phyloP scores from a whole-genome alignment of 2,888 invertebrate species.

The Troglohyphantes excavatus region DNA sequence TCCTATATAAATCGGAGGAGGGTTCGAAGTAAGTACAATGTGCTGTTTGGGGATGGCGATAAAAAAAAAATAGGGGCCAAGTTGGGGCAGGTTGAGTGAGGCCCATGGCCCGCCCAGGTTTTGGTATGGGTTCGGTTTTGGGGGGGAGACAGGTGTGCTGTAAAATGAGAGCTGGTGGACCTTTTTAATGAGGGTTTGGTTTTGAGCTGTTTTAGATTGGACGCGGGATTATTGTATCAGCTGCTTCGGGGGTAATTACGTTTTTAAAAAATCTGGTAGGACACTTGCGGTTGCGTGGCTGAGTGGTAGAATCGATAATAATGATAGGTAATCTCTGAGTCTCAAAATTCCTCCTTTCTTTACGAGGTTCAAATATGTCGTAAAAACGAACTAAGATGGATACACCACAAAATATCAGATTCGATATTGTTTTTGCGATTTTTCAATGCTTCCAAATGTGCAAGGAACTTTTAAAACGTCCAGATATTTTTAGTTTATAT shows the following conservation, averaged over 20 bases:
- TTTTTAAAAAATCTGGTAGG: background rate
- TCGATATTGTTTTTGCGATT: too few relatives aligned
- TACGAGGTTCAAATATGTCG: too few relatives aligned
- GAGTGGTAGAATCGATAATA: too few relatives aligned
- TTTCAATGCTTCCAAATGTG: too few relatives aligned
- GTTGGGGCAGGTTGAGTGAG: background rate
- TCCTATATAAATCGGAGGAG: constrained; percentile 20
- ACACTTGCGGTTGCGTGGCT: too few relatives aligned
- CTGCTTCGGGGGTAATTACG: background rate
- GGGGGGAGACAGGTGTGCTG: background rate
- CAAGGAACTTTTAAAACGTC: too few relatives aligned
- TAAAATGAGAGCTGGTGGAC: background rate
- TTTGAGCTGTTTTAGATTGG: background rate
- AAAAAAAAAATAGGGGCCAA: constrained; percentile 20
- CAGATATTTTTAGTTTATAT: too few relatives aligned
- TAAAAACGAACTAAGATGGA: too few relatives aligned
- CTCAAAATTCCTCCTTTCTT: too few relatives aligned
- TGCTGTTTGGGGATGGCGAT: constrained; percentile 27
- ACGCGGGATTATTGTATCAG: background rate
- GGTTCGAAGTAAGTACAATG: constrained; percentile 30
- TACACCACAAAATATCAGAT: too few relatives aligned
- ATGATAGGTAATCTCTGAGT: too few relatives aligned
- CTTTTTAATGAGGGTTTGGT: background rate
- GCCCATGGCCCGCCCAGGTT: background rate
- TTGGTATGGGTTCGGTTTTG: background rate